A percentile compares a stretch with the other conserved stretches of the same genome.
These are phyloP conservation scores for Siniperca undulata DNA, from an alignment of 2,797 vertebrate species.

Conservation along the genomic window DNA sequence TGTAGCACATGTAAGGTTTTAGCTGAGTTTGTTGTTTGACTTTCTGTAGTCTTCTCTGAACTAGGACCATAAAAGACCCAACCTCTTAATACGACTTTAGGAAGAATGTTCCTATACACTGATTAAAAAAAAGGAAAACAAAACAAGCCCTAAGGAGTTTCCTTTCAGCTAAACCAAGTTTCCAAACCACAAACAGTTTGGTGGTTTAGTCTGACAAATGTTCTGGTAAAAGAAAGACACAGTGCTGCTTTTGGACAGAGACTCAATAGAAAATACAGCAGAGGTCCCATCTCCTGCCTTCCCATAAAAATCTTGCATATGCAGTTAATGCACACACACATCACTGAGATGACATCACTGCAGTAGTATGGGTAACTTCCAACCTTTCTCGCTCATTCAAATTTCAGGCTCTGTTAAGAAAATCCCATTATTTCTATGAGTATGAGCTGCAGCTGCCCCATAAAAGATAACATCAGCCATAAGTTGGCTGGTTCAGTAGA, in stretches of 20 bases:
- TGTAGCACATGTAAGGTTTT: constrained; percentile 14
- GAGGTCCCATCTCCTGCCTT: constrained; percentile 65
- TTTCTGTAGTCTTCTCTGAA: constrained; percentile 22
- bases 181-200: constrained; percentile 82
- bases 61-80: constrained; percentile 11
- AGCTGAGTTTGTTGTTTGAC: constrained; percentile 10
- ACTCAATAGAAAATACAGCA: constrained; percentile 63
- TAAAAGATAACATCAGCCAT: constrained; percentile 76
- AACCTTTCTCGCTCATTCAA: constrained; percentile 63
- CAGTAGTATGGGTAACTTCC: constrained; percentile 63
- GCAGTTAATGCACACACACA: constrained; percentile 52
- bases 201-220: constrained; percentile 82
- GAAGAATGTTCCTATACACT: constrained; percentile 70
- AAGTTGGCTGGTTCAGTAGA: constrained; percentile 50
- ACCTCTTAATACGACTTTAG: constrained; percentile 44
- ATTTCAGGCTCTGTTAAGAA: constrained; percentile 78
- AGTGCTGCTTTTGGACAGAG: constrained; percentile 71
- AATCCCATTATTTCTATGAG: constrained; percentile 75
- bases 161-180: constrained; percentile 78
- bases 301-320: constrained; percentile 69
- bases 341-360: constrained; percentile 73
- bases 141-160: constrained; percentile 71
- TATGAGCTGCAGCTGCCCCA: constrained; percentile 80
- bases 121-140: constrained; percentile 59
- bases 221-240: constrained; percentile 77